phyloP scores from a whole-genome alignment of 2,888 invertebrate species.

The Campoplex capitator region DNA sequence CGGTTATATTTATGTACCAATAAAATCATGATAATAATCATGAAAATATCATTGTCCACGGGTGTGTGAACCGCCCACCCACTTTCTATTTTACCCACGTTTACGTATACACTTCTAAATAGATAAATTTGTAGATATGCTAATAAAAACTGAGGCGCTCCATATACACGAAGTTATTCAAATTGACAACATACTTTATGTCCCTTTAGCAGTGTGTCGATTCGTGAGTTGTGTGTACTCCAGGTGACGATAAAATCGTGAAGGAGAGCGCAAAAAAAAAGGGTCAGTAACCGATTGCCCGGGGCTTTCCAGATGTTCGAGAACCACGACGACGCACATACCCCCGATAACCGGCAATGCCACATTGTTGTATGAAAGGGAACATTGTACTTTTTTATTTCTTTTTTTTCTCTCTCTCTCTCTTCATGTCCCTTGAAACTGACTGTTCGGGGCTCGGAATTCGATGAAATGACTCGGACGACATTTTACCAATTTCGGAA shows the following conservation, averaged over 20 bases:
- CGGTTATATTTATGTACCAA: neutral
- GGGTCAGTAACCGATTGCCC: constrained; percentile 65
- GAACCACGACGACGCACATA: neutral
- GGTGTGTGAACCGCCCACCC: neutral
- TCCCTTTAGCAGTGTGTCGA: constrained; percentile 17
- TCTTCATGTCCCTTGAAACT: neutral
- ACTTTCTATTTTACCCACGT: neutral
- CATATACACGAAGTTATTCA: constrained; percentile 20
- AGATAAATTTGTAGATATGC: constrained; percentile 13
- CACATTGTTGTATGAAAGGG: constrained; percentile 20
- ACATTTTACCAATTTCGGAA: neutral
- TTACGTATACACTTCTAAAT: neutral
- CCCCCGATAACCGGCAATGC: neutral
- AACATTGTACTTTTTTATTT: constrained; percentile 18
- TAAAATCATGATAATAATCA: neutral
- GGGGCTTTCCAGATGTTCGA: constrained; percentile 53
- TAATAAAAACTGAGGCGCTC: constrained; percentile 28
- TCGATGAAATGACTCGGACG: neutral
- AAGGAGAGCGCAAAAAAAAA: constrained; percentile 10
- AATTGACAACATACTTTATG: constrained; percentile 40
- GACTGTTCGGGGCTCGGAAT: neutral
- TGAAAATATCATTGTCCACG: neutral
- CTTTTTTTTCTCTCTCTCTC: neutral
- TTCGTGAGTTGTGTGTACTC: constrained; percentile 35
- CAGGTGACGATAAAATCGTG: constrained; percentile 64